Base-by-base conservation (phyloP, 1,140 invertebrate genomes). In the Trachymyrmex septentrionalis region DNA sequence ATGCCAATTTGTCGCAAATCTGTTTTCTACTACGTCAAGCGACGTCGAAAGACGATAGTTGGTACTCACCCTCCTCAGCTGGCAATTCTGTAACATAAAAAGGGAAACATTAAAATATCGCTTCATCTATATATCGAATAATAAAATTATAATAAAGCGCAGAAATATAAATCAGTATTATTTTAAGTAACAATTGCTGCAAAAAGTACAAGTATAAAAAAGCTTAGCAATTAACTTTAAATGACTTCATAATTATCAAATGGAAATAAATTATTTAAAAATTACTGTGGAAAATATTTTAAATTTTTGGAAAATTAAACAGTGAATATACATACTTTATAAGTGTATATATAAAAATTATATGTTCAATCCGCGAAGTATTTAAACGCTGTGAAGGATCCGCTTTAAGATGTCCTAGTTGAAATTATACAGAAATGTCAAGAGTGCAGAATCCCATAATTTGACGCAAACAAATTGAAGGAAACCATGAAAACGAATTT, bases 51-150 rank as follows among this genome's bases (percentile, higher is more conserved):
- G 50, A 30, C 7, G 21, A 88, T 10, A 19, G 12, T 63, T 48
- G 16, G 66, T 84, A 84, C 96, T 97, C 95, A 96, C 97, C 97
- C 96, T 97, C 97, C 95, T 97, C 97, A 91, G 97, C 96, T 90
- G 97, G 97, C 93, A 97, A 95, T 96, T 97, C 97, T 97, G 96
- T 86, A 96, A 97, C 94, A 95, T 94, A 94, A 73, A 73, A 59
- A 87, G 61, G 85, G 12, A 71, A 48, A n/a, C 7, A 61, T 50
- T 69, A 86, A 73, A 50, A 14, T 7, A n/a, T n/a, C 6, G 9
- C 38, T 9, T 44, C 7, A 44, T 19, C 19, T 10, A 1, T 3
- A 16, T 24, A 53, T 55, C 10, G 3, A 57, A 44, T 55, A 55
- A 55, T 71, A 44, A 81, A 71, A 38, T 27, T 19, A 34, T 10